Base-by-base conservation (phyloP, 2,113 vertebrate species). In the Romanogobio albipinnatus region DNA sequence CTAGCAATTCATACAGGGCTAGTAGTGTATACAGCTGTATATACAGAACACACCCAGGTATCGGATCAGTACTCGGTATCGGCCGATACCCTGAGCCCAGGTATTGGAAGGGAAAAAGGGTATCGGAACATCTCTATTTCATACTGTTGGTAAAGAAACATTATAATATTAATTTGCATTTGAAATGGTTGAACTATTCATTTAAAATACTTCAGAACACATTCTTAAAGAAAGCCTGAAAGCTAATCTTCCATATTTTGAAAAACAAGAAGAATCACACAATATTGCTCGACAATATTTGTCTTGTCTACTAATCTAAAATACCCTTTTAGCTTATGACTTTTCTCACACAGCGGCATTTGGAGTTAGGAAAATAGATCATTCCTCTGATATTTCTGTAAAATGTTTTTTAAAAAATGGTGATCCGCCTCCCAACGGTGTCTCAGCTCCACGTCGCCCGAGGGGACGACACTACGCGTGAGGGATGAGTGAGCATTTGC, bases 401-500 rank as follows among this genome's bases (percentile, higher is more conserved):
- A 43, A 83, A 83, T 22, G 56, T 43, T 64, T 71, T 29, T 36
- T 1, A 33, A 83, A 76, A 85, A 85, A 70, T 76, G 1, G 33
- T 76, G 77, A 76, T 76, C 33, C 22, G 11, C 68, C 56, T 85
- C 45, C 76, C 51, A 4, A n/a, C 5, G 45, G 49, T 87, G 49
- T 66, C 81, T 82, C 17, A 86, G 47, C 61, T 43, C 58, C 58
- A 49, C 51, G 70, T 62, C 10, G 51, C 56, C 88, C 5, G 24
- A 36, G 70, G 82, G 71, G 77, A 62, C 36, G 45, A 78, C 76
- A 13, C 58, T 49, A 9, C 10, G 62, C 7, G 24, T 76, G 36
- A 66, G 62, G 66, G 84, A 79, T 75, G 86, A 87, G 85, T 82
- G 87, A 87, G 73, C 82, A 87, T 88, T 87, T 74, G 58, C 64